A percentile compares a stretch with the other conserved stretches of the same genome.
These are phyloP conservation scores for Artibeus lituratus DNA, from an alignment of 2,797 vertebrate genomes.

Conservation along the genomic window DNA sequence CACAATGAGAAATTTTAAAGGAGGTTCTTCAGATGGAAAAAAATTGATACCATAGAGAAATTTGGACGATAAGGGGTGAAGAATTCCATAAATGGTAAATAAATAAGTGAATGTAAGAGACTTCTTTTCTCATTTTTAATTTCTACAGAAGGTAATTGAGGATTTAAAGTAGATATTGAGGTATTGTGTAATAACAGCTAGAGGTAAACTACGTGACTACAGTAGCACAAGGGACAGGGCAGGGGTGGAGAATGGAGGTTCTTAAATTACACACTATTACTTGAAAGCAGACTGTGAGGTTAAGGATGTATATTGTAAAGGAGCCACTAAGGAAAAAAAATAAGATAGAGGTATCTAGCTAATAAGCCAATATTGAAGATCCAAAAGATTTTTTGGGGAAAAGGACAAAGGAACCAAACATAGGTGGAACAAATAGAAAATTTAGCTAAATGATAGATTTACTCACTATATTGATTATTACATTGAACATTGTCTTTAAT, in stretches of 20 bases:
- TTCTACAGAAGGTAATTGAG: background rate
- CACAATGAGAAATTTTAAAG: background rate
- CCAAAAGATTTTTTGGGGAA: background rate
- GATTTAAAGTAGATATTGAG: background rate
- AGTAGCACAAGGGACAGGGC: background rate
- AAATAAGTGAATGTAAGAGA: background rate
- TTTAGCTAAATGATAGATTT: background rate
- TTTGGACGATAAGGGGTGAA: background rate
- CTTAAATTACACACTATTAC: background rate
- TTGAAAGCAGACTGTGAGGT: background rate
- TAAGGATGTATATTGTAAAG: background rate
- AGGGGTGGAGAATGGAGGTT: background rate
- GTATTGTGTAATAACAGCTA: background rate
- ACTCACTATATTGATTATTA: background rate
- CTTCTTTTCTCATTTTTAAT: constrained; percentile 8
- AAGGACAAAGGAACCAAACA: background rate
- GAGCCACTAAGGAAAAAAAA: background rate
- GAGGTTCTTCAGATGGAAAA: background rate
- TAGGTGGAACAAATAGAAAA: background rate
- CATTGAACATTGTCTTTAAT: background rate
- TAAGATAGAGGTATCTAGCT: background rate
- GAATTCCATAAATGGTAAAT: background rate
- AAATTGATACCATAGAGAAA: background rate
- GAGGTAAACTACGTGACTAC: background rate
- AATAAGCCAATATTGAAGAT: background rate